These are phyloP conservation scores for Sarcophaga caerulescens DNA, from an alignment of 2,888 invertebrate species.

Conservation along the genomic window DNA sequence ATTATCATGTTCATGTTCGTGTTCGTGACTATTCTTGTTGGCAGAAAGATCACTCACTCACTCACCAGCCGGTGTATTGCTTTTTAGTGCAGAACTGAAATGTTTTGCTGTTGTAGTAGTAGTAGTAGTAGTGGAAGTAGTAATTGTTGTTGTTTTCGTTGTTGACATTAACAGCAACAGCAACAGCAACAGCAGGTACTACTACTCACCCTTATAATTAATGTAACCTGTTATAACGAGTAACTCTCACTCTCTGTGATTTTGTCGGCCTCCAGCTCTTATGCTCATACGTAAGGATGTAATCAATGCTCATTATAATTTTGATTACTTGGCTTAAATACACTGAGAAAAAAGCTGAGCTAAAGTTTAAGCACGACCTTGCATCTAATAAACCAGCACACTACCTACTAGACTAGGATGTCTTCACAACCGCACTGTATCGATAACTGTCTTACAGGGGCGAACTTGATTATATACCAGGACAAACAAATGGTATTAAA, in stretches of 20 bases:
- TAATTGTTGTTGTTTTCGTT: background rate
- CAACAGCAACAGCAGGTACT: constrained; percentile 52
- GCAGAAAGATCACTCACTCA: constrained; percentile 53
- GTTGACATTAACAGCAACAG: background rate
- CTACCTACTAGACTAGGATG: no score
- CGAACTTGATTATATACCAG: no score
- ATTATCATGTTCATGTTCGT: background rate
- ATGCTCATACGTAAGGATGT: constrained; percentile 37
- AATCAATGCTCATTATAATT: constrained; percentile 39
- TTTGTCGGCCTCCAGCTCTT: constrained; percentile 38
- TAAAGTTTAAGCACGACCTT: no score
- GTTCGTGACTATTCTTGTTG: constrained; percentile 17
- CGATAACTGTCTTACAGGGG: no score
- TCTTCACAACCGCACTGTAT: no score
- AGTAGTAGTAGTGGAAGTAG: no score
- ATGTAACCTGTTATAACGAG: constrained; percentile 47
- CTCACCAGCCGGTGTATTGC: background rate
- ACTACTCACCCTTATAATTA: constrained; percentile 61
- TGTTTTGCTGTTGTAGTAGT: background rate
- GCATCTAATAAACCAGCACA: no score
- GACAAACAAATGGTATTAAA: no score
- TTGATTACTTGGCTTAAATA: constrained; percentile 44
- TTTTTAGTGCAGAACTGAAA: constrained; percentile 46
- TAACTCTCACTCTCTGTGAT: constrained; percentile 56
- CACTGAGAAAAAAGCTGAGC: constrained; percentile 67